Base-by-base conservation (phyloP, 2,113 vertebrate species). In the Papio anubis region DNA sequence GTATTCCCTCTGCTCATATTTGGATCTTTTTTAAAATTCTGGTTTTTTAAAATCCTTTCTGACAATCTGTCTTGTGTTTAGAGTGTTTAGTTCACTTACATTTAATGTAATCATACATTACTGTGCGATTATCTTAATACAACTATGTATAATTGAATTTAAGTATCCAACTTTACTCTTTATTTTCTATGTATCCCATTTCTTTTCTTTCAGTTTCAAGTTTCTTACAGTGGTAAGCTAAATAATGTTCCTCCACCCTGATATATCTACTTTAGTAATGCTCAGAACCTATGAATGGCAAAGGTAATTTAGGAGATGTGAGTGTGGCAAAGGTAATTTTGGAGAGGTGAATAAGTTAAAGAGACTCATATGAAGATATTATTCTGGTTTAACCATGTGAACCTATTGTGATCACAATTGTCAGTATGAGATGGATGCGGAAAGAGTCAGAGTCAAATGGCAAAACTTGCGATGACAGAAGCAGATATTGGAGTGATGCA, bases 321-420 rank as follows among this genome's bases (percentile, higher is more conserved):
- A 55, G 25, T 2, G 59, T 7, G 35, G 17, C 1, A 61, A 90
- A 35, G 1, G 3, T 12, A 27, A 52, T 12, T 80, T 94, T 81
- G 48, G 4, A 88, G 6, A 30, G 18, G 0, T 52, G 30, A 64
- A 20, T 27, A n/a, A 81, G 0, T 52, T 59, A n/a, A 64, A 6
- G 27, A 14, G n/a, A 27, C 23, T 38, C 17, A 16, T 45, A 30
- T 23, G 8, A 43, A 11, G 25, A 13, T 8, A 7, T 23, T 23
- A 45, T 6, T 68, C 18, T 35, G 50, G 4, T 40, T 43, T 38
- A n/a, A 38, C 3, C 8, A 72, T 4, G 1, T 45, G 35, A 13
- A 23, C 8, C 12, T 40, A 10, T 11, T 9, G 2, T 18, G 40
- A 25, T 75, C 7, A 75, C 9, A 9, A 2, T 0, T 1, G 8